phyloP scores from a whole-genome alignment of 1,140 invertebrate species.

The Eumeta japonica region DNA sequence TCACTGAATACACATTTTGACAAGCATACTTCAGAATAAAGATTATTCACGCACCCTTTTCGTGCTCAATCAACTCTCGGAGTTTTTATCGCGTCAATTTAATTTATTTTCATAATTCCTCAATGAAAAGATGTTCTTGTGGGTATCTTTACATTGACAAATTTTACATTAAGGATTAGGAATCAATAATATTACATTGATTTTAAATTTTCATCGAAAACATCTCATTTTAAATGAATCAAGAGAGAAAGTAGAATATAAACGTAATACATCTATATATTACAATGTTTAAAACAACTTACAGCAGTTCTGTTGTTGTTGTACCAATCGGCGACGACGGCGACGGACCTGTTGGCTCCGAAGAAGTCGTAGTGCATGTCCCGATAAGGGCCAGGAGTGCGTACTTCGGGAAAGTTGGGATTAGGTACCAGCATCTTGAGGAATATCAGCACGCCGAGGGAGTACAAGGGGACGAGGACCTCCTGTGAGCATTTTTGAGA shows the following conservation, averaged over 20 bases:
- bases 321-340: slow-evolving; percentile 61
- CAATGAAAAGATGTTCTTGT: neutral
- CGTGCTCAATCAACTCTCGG: no score
- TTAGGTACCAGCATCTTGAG: slow-evolving; percentile 71
- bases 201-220: no score
- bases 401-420: slow-evolving; percentile 70
- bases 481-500: slow-evolving; percentile 59
- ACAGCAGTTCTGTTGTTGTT: slow-evolving; percentile 67
- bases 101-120: no score
- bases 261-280: no score
- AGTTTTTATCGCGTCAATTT: no score
- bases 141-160: neutral
- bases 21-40: no score
- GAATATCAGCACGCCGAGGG: slow-evolving; percentile 68
- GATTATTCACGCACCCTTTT: no score
- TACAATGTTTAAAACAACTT: slow-evolving; percentile 18
- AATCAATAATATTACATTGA: no score
- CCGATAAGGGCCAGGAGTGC: slow-evolving; percentile 59
- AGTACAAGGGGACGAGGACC: slow-evolving; percentile 71
- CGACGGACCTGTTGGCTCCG: slow-evolving; percentile 62
- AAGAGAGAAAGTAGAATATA: no score
- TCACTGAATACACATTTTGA: no score
- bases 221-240: no score
- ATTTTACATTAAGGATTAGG: no score
- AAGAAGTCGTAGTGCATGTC: slow-evolving; percentile 64